Evolutionary conservation across 2,113 vertebrate genomes (phyloP).

Genomic region (Lophochroa leadbeateri): DNA sequence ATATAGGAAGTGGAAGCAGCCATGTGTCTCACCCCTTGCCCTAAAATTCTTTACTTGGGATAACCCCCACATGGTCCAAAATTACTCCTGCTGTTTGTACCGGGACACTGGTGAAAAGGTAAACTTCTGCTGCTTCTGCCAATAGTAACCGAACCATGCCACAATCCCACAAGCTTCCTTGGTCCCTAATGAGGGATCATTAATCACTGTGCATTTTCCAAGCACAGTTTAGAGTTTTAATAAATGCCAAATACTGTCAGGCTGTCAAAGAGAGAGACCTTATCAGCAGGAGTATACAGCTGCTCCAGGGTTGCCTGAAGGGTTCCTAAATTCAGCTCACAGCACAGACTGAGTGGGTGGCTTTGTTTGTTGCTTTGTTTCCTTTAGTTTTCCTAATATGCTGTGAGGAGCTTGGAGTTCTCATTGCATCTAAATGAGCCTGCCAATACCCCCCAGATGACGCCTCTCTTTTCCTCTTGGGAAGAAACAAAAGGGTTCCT

Average conservation of each 20-base stretch:
- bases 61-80: not conserved
- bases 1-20: not conserved
- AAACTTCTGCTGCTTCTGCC: conserved; percentile 7
- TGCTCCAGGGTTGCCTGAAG: conserved; percentile 19
- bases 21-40: not conserved
- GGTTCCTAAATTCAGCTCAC: conserved; percentile 48
- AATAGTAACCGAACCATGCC: conserved; percentile 18
- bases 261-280: not conserved
- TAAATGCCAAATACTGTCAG: conserved; percentile 61
- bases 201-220: conserved; percentile 63
- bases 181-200: conserved; percentile 51
- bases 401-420: conserved; percentile 25
- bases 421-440: conserved; percentile 23
- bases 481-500: conserved; percentile 35
- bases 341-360: conserved; percentile 23
- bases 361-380: conserved; percentile 37
- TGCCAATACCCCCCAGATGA: not conserved
- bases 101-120: not conserved
- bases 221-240: conserved; percentile 59
- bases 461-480: not conserved
- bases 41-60: not conserved
- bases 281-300: not conserved
- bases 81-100: not conserved
- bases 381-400: conserved; percentile 51
- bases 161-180: conserved; percentile 28